Evolutionary conservation across 2,888 invertebrate genomes (phyloP).

Genomic region (Augiades crinisus): DNA sequence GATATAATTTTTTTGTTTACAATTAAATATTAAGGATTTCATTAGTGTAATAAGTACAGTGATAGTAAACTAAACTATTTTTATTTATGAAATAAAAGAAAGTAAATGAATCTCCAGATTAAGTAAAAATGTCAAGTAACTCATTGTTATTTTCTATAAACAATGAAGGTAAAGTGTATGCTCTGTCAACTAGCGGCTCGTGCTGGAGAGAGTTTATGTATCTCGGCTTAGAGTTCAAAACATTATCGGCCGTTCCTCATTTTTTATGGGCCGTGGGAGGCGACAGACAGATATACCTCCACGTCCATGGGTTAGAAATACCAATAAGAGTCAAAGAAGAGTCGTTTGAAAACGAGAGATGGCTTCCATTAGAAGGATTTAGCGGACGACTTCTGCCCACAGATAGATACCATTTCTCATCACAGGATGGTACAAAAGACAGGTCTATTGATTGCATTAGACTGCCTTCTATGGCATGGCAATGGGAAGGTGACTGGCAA

Average conservation of each 20-base stretch:
- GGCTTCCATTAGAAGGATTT: slow-evolving; percentile 95
- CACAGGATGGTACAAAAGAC: slow-evolving; percentile 89
- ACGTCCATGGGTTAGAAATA: slow-evolving; percentile 93
- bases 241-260: slow-evolving; percentile 91
- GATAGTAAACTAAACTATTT: neutral
- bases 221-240: slow-evolving; percentile 93
- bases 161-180: slow-evolving; percentile 93
- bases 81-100: neutral
- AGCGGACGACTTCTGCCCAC: slow-evolving; percentile 91
- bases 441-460: slow-evolving; percentile 90
- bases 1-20: too few species aligned
- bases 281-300: slow-evolving; percentile 95
- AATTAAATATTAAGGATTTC: too few species aligned
- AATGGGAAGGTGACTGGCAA: slow-evolving; percentile 98
- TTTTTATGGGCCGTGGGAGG: slow-evolving; percentile 96
- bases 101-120: neutral
- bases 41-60: neutral
- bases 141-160: slow-evolving; percentile 91
- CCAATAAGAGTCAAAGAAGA: slow-evolving; percentile 95
- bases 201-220: slow-evolving; percentile 94
- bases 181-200: slow-evolving; percentile 88
- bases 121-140: slow-evolving; percentile 78
- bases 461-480: slow-evolving; percentile 96
- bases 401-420: slow-evolving; percentile 93
- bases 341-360: slow-evolving; percentile 96